Evolutionary conservation across 1,140 invertebrate genomes (phyloP).

Genomic region (Diploscapter pachys): DNA sequence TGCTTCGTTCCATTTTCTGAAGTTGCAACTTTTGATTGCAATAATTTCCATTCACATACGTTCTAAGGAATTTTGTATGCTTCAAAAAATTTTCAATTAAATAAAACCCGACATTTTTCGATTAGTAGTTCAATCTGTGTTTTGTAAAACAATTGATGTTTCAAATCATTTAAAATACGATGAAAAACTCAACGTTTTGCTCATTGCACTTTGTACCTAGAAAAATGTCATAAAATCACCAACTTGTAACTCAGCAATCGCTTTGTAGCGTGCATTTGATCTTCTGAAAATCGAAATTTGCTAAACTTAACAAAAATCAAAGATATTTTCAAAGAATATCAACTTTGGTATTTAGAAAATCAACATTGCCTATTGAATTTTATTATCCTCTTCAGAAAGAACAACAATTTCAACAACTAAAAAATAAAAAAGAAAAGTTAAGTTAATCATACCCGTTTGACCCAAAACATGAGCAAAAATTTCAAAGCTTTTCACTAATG

Average conservation of each 20-base stretch:
- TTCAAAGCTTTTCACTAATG: not conserved
- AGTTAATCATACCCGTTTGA: not conserved
- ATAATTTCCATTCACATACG: too few species aligned
- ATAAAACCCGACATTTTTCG: not conserved
- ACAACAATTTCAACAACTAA: too few species aligned
- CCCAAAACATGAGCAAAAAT: not conserved
- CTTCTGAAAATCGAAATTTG: too few species aligned
- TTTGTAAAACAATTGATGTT: not conserved
- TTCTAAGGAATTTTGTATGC: not conserved
- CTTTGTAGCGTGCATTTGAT: too few species aligned
- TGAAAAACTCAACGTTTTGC: not conserved
- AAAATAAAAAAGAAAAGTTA: not conserved
- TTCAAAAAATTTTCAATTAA: not conserved
- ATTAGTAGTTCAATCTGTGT: not conserved
- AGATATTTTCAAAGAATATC: too few species aligned
- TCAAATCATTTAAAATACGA: not conserved
- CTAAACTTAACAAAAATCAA: too few species aligned
- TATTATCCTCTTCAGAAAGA: too few species aligned
- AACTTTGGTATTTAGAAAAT: too few species aligned
- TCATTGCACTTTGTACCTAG: not conserved
- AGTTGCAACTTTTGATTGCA: not conserved
- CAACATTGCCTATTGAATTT: too few species aligned
- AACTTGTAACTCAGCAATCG: too few species aligned
- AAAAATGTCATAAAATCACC: too few species aligned
- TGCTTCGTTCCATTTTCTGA: slow-evolving; percentile 28